These are phyloP conservation scores for Heliconius charithonia DNA, from an alignment of 2,888 invertebrate genomes.

Conservation along the genomic window DNA sequence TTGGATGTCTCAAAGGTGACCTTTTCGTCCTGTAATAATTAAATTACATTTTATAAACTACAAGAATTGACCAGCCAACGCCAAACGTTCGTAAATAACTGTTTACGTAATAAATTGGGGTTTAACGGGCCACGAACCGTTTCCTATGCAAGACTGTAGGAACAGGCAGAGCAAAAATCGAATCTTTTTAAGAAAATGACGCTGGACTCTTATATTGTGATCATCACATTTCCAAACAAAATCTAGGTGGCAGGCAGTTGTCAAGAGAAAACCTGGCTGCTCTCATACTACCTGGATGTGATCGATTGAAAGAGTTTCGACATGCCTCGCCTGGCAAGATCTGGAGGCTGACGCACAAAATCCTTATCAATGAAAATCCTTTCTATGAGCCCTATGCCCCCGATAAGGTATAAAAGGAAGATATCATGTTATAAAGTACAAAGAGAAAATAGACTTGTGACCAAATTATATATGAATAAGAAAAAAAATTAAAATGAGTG, in stretches of 20 bases:
- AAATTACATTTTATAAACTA: neutral
- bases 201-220: neutral
- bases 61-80: neutral
- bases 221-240: neutral
- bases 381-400: neutral
- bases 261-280: neutral
- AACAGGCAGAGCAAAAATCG: neutral
- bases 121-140: neutral
- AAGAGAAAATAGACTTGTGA: too few relatives aligned
- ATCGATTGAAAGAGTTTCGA: neutral
- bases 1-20: slow-evolving; percentile 36
- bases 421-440: neutral
- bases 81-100: neutral
- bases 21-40: slow-evolving; percentile 25
- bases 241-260: neutral
- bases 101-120: neutral
- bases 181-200: neutral
- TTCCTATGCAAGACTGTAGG: neutral
- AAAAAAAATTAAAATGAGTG: too few relatives aligned
- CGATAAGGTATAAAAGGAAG: neutral
- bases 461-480: too few relatives aligned
- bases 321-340: neutral
- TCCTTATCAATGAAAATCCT: too few relatives aligned
- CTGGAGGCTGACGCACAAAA: neutral
- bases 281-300: neutral